phyloP scores from a whole-genome alignment of 2,888 invertebrate genomes.

The Dynastes tityus region DNA sequence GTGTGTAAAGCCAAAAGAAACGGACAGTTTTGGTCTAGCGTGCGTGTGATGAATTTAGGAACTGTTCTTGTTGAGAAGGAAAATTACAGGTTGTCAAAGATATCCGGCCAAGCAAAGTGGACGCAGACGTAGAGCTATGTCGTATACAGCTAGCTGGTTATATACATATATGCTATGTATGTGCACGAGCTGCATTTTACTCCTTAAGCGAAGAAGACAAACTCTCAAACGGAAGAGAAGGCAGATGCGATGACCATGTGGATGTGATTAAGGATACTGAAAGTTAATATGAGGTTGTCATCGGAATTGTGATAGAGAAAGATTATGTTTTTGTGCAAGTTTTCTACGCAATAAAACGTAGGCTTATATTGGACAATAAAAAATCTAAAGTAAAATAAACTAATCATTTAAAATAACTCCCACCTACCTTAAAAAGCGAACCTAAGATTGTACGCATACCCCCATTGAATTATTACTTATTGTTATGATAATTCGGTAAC shows the following conservation, averaged over 20 bases:
- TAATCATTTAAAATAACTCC: too few relatives aligned
- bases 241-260: not conserved
- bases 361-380: too few relatives aligned
- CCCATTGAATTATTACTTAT: slow-evolving; percentile 50
- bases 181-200: not conserved
- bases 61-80: not conserved
- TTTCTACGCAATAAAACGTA: too few relatives aligned
- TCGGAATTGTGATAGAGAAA: slow-evolving; percentile 12
- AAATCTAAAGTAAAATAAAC: too few relatives aligned
- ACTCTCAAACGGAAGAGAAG: not conserved
- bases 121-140: slow-evolving; percentile 18
- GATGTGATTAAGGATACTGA: not conserved
- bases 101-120: slow-evolving; percentile 41
- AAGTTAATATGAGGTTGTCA: slow-evolving; percentile 34
- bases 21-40: not conserved
- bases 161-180: not conserved
- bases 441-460: not conserved
- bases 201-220: not conserved
- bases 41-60: not conserved
- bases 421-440: too few relatives aligned
- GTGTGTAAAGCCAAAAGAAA: not conserved
- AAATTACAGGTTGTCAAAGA: slow-evolving; percentile 44
- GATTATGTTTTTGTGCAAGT: not conserved
- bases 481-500: slow-evolving; percentile 50
- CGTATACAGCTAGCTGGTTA: too few relatives aligned